Percentiles rank a stretch among this genome's conserved stretches.
Conservation (phyloP, 2,888 invertebrate species). For the Sturmia bella region DNA sequence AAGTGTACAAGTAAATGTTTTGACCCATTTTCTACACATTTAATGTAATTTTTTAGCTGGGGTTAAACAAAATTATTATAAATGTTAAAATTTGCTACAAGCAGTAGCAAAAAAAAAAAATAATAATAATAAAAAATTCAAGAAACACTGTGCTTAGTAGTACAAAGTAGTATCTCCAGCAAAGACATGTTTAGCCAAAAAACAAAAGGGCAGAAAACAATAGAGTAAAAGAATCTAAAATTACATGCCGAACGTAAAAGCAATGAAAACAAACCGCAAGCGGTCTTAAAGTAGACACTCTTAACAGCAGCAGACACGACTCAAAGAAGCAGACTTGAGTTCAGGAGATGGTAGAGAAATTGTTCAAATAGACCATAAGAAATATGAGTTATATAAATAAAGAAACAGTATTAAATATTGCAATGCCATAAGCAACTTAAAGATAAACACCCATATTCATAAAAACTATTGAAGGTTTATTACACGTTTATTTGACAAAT, state of each 20-base stretch:
- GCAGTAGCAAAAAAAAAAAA: constrained; percentile 38
- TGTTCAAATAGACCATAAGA: constrained; percentile 24
- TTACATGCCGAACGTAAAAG: constrained; percentile 31
- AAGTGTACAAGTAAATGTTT: constrained; percentile 56
- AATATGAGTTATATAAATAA: constrained; percentile 44
- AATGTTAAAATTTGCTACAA: constrained; percentile 59
- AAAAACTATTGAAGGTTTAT: too few relatives aligned
- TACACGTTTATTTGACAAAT: too few relatives aligned
- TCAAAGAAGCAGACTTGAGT: not conserved
- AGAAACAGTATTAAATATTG: constrained; percentile 61
- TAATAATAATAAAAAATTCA: constrained; percentile 14
- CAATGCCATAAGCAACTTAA: constrained; percentile 53
- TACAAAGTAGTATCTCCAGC: constrained; percentile 35
- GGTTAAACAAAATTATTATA: constrained; percentile 67
- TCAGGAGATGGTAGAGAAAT: constrained; percentile 5
- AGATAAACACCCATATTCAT: too few relatives aligned
- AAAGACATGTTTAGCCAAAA: constrained; percentile 40
- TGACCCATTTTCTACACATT: constrained; percentile 67
- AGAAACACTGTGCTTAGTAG: too few relatives aligned
- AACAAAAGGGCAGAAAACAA: constrained; percentile 41
- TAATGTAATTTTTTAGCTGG: constrained; percentile 65
- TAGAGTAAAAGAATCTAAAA: constrained; percentile 14
- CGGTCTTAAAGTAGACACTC: constrained; percentile 56
- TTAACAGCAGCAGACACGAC: constrained; percentile 37
- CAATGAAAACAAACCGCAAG: constrained; percentile 63